Conservation (phyloP, 2,888 invertebrate species). For the Eupelmus urozonus region DNA sequence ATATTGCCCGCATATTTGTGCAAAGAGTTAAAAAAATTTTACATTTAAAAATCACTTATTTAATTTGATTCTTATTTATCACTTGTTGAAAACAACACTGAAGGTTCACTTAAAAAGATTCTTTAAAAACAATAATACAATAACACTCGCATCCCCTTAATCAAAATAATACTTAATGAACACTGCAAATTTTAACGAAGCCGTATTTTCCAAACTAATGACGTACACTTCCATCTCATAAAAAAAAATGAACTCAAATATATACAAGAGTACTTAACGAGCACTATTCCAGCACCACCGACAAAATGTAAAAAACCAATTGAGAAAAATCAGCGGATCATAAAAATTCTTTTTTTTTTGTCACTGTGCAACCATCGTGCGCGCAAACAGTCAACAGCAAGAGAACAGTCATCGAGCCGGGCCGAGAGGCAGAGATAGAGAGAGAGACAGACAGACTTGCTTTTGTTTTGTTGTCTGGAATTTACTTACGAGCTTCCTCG, state of each 20-base stretch:
- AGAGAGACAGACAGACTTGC: neutral
- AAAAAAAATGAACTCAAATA: neutral
- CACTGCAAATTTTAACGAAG: too few relatives aligned
- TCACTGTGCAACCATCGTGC: constrained; percentile 1
- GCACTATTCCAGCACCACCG: neutral
- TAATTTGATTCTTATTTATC: neutral
- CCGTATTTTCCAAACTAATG: neutral
- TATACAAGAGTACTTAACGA: constrained; percentile 6
- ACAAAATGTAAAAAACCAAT: neutral
- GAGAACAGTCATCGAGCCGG: neutral
- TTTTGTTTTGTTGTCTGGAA: constrained; percentile 1
- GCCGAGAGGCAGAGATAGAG: neutral
- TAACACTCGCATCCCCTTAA: too few relatives aligned
- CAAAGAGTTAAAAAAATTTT: neutral
- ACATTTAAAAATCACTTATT: neutral
- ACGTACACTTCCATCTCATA: neutral
- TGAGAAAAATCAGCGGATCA: too few relatives aligned
- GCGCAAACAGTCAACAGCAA: neutral
- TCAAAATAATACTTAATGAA: too few relatives aligned
- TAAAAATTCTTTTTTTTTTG: neutral
- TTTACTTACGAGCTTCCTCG: constrained; percentile 67
- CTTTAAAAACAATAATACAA: neutral
- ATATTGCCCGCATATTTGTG: neutral
- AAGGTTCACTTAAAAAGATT: neutral
- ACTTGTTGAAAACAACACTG: neutral